Evolutionary conservation across 2,888 invertebrate species (phyloP).

Genomic region (Chesias legatella): DNA sequence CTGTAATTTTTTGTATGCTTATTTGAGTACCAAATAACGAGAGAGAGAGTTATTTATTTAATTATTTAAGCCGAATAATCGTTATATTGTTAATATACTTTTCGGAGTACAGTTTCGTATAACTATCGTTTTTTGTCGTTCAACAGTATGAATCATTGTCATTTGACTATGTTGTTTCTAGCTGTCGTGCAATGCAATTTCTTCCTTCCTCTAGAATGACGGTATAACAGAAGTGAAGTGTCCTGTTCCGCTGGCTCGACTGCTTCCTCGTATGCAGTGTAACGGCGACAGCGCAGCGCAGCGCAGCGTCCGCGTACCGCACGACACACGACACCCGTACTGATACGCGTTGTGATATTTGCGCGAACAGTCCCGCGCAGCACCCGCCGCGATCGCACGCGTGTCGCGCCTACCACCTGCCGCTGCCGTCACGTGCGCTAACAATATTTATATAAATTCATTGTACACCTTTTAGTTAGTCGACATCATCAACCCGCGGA

Average conservation of each 20-base stretch:
- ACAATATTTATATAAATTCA: slow-evolving; percentile 13
- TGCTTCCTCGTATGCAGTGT: slow-evolving; percentile 33
- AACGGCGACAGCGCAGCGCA: slow-evolving; percentile 45
- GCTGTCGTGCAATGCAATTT: slow-evolving; percentile 1
- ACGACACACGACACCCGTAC: neutral
- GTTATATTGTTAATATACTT: too few species aligned
- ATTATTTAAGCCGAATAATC: too few species aligned
- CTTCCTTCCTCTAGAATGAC: slow-evolving; percentile 11
- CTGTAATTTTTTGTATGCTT: neutral
- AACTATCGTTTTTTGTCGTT: too few species aligned
- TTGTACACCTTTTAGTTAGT: neutral
- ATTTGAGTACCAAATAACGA: slow-evolving; percentile 8
- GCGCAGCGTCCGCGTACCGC: slow-evolving; percentile 5
- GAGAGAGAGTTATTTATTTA: too few species aligned
- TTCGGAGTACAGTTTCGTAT: too few species aligned
- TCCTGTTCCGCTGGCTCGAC: slow-evolving; percentile 20
- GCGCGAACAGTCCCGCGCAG: slow-evolving; percentile 24
- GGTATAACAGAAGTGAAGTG: slow-evolving; percentile 4
- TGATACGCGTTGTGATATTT: slow-evolving; percentile 39
- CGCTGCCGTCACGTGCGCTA: slow-evolving; percentile 32
- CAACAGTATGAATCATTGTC: too few species aligned
- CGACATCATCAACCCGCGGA: slow-evolving; percentile 2
- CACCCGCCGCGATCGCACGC: slow-evolving; percentile 44
- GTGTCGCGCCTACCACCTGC: slow-evolving; percentile 45
- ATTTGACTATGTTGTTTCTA: neutral